Evolutionary conservation across 2,888 invertebrate genomes (phyloP), one percentile per base, ranked within the genome.

Genomic region (Macrostomum cliftonense): DNA sequence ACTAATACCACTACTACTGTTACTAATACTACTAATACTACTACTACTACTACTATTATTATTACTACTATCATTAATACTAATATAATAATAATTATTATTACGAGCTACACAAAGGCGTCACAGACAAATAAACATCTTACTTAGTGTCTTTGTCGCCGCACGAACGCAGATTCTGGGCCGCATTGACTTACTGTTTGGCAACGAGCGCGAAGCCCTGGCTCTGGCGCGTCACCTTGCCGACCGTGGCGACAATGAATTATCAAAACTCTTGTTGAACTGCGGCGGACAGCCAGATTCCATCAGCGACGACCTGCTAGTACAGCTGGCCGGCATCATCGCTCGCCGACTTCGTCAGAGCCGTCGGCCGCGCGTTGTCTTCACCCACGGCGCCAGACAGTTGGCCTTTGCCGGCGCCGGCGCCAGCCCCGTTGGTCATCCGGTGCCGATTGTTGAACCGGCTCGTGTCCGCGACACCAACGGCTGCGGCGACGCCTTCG

Each of bases 401-500:
- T 9, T 85, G 0, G 83, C 91, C 2, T 76, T 95, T 45, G 72
- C 93, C 7, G 83, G 81, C 2, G 53, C 55, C 21, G 53, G 55
- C 13, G 61, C 60, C 12, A 51, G 54, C 16, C 56, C 62, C 1
- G 49, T 46, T 12, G 59, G 60, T 45, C 54, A 58, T 46, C 55
- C 57, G 12, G 56, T 64, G 2, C 45, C 48, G 13, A 56, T 59
- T 12, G 54, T 65, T 11, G 57, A 61, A 21, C 28, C 28, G 9
- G 28, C 28, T 28, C 28, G 28, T 7, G 28, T 28, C 28, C 28
- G 28, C 4, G 97, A 97, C 67, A 95, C 95, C 0, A 97, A 95
- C 71, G 95, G 95, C 2, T 97, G 95, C 51, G 97, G 97, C 1
- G 97, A 97, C 74, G 91, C 93, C 1, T 97, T 97, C 72, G 81